phyloP scores from a whole-genome alignment of 2,797 vertebrate species.

The Tadarida brasiliensis region DNA sequence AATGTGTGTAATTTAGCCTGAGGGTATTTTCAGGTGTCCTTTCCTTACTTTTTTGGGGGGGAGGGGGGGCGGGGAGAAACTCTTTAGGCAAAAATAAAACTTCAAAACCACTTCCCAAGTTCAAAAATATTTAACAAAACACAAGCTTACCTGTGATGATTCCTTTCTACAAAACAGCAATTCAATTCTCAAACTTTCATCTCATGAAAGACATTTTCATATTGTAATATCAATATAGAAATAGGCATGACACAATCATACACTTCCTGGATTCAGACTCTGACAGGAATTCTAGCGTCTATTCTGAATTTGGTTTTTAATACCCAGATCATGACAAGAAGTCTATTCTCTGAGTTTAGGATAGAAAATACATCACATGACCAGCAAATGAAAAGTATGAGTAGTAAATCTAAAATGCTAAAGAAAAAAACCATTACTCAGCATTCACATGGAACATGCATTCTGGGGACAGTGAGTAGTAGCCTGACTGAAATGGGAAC shows the following conservation, averaged over 20 bases:
- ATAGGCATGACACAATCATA: background rate
- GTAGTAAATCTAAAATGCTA: background rate
- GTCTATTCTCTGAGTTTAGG: background rate
- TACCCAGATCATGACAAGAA: background rate
- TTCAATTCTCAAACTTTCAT: slow-evolving; percentile 18
- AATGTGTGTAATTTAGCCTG: background rate
- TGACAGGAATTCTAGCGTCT: background rate
- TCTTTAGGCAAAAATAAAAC: slow-evolving; percentile 40
- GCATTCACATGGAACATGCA: background rate
- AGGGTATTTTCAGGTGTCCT: background rate
- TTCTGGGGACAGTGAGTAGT: background rate
- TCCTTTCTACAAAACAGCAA: background rate
- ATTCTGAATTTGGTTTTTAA: slow-evolving; percentile 35
- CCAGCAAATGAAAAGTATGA: slow-evolving; percentile 23
- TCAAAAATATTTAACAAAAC: slow-evolving; percentile 36
- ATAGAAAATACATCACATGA: background rate
- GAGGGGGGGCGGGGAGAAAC: background rate
- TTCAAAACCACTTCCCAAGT: background rate
- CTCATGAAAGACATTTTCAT: background rate
- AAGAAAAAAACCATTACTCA: background rate
- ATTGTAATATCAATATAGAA: background rate
- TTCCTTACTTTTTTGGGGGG: background rate
- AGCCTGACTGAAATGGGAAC: background rate
- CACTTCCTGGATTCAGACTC: background rate
- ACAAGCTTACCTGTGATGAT: background rate